Conservation (phyloP, 2,797 vertebrate genomes). For the Buphagus erythrorhynchus region DNA sequence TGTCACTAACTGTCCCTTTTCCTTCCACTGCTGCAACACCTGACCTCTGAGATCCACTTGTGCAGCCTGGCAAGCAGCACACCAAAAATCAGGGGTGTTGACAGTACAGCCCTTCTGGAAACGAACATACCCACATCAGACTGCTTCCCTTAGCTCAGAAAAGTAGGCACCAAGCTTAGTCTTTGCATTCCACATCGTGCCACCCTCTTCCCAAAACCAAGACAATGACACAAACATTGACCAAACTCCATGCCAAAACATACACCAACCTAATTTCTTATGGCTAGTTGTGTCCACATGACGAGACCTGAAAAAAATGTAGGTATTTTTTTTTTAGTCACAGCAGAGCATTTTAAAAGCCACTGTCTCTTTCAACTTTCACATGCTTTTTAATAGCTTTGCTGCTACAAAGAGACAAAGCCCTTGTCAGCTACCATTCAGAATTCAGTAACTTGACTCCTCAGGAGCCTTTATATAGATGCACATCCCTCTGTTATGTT, state of each 20-base stretch:
- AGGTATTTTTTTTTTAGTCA: neutral
- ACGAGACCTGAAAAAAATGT: fast-evolving
- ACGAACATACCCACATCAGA: fast-evolving
- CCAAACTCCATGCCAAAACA: neutral
- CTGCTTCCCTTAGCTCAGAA: neutral
- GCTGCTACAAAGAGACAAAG: neutral
- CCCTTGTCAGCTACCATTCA: neutral
- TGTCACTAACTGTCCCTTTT: neutral
- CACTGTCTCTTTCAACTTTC: neutral
- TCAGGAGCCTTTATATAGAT: neutral
- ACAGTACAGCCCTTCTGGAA: neutral
- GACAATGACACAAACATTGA: neutral
- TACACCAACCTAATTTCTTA: neutral
- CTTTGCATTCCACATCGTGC: neutral
- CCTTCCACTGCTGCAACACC: neutral
- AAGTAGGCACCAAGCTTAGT: fast-evolving
- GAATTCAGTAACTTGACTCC: neutral
- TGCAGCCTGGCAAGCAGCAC: neutral
- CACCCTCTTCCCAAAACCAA: neutral
- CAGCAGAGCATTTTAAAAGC: neutral
- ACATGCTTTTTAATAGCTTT: neutral
- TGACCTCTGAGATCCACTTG: fast-evolving
- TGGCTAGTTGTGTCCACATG: fast-evolving
- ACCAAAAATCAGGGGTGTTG: neutral
- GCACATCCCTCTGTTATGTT: neutral